Percentiles rank a stretch among this genome's conserved stretches.
Conservation (phyloP, 2,888 invertebrate genomes). For the Campoletis raptor region DNA sequence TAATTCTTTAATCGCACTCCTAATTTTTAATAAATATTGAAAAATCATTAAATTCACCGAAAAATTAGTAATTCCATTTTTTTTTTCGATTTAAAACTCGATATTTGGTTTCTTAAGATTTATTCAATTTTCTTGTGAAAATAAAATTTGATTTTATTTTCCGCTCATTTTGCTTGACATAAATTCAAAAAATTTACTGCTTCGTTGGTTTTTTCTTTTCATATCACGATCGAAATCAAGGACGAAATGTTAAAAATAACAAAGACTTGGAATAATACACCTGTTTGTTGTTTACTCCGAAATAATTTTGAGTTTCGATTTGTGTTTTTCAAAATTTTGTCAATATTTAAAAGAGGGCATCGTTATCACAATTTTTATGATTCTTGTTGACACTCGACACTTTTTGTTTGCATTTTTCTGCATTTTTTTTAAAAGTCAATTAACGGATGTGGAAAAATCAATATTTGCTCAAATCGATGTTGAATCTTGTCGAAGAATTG, state of each 20-base stretch:
- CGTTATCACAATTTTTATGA: not conserved
- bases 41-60: not conserved
- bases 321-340: not conserved
- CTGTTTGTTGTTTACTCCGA: not conserved
- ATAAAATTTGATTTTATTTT: not conserved
- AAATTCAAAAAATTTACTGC: not conserved
- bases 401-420: not conserved
- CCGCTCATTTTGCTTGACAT: not conserved
- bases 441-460: not conserved
- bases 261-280: not conserved
- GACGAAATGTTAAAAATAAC: not conserved
- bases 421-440: not conserved
- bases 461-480: not conserved
- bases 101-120: not conserved
- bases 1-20: too few relatives aligned
- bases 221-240: not conserved
- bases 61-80: not conserved
- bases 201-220: not conserved
- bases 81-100: not conserved
- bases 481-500: too few relatives aligned
- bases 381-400: not conserved
- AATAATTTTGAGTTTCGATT: not conserved
- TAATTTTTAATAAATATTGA: not conserved
- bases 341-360: not conserved
- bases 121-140: not conserved